phyloP scores from a whole-genome alignment of 2,113 vertebrate species.

The Nymphicus hollandicus region DNA sequence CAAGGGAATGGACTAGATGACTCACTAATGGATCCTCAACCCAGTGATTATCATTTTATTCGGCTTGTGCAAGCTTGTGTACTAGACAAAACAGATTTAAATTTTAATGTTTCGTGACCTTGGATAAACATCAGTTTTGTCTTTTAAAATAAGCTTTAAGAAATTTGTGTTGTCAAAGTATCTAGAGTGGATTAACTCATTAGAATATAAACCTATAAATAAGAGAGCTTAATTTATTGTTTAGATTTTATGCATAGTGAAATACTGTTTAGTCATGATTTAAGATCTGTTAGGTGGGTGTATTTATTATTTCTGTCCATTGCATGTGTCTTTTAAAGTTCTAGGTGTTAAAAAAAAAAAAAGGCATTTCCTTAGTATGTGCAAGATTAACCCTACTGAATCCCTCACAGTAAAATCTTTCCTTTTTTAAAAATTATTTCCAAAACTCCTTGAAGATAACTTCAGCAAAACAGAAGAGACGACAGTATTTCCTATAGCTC shows the following conservation, averaged over 20 bases:
- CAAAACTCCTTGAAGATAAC: background rate
- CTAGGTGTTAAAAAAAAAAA: background rate
- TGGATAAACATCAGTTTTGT: background rate
- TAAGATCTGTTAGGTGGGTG: background rate
- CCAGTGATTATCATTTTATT: background rate
- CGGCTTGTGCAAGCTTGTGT: background rate
- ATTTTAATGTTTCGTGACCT: background rate
- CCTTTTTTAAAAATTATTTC: background rate
- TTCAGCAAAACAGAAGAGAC: background rate
- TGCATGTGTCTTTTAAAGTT: background rate
- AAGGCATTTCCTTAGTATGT: background rate
- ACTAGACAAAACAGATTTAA: background rate
- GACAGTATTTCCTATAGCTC: background rate
- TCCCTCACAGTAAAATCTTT: background rate
- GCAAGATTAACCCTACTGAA: background rate
- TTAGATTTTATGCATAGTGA: background rate
- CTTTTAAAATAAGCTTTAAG: background rate
- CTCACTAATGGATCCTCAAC: constrained; percentile 43
- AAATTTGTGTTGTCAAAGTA: background rate
- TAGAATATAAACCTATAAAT: background rate
- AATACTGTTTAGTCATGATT: background rate
- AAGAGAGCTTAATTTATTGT: background rate
- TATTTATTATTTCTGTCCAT: background rate
- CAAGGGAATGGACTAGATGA: background rate
- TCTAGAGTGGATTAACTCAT: background rate